A percentile compares a stretch with the other conserved stretches of the same genome.
Conservation (phyloP, 2,113 vertebrate genomes). For the Myrmophylax atrothorax region DNA sequence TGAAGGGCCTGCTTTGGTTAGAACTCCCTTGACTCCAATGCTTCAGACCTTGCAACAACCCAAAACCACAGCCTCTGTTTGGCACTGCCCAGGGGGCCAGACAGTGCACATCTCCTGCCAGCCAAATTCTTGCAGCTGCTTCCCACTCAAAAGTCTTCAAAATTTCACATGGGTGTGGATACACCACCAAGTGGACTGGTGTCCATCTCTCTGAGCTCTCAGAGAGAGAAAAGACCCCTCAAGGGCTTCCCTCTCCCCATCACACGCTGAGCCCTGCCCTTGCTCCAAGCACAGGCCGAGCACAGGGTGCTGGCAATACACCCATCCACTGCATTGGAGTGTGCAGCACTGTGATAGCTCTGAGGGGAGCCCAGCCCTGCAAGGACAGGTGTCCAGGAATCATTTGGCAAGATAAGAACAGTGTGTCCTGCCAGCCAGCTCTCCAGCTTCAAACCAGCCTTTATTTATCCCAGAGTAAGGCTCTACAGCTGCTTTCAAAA, state of each 20-base stretch:
- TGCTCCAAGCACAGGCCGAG: not conserved
- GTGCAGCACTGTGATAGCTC: not conserved
- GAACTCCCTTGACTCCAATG: not conserved
- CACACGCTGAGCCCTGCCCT: not conserved
- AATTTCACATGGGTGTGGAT: not conserved
- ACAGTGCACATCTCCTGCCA: not conserved
- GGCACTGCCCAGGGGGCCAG: not conserved
- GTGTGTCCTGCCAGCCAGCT: slow-evolving; percentile 1
- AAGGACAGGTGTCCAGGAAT: not conserved
- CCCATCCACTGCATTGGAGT: fast-evolving
- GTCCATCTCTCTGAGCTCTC: not conserved
- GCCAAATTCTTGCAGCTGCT: not conserved
- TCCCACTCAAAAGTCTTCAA: not conserved
- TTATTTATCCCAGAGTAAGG: not conserved
- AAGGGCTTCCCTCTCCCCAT: not conserved
- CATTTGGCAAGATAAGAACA: slow-evolving; percentile 11
- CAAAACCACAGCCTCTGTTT: not conserved
- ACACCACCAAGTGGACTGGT: not conserved
- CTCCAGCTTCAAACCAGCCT: slow-evolving; percentile 14
- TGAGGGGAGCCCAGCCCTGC: not conserved
- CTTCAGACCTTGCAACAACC: not conserved
- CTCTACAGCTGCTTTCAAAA: slow-evolving; percentile 36
- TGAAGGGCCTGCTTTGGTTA: not conserved
- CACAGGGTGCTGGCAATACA: fast-evolving
- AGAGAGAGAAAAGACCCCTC: not conserved